Evolutionary conservation across 2,888 invertebrate genomes (phyloP), one percentile per base, ranked within the genome.

Genomic region (Oxystoma pomonae): DNA sequence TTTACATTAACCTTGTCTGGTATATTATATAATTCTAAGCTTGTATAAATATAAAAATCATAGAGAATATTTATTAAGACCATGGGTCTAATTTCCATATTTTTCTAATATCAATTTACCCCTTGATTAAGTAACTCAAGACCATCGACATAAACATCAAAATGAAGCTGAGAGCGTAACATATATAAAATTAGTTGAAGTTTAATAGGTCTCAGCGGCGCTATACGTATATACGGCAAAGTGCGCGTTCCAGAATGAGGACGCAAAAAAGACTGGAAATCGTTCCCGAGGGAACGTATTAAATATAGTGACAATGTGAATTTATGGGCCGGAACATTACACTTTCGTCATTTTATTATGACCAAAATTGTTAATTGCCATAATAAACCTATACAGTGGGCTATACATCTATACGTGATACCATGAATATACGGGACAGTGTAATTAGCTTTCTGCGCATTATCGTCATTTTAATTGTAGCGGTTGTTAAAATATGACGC

Each of bases 131-230:
- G 35, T 35, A 35, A 35, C 12, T 7, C 35, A 12, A 35, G 35
- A 35, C 35, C 35, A 35, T 35, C 35, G 3, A 7, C 35, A 35
- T 35, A 35, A 35, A 12, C 35, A 7, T 35, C 35, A 35, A 35
- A 35, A 35, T 35, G 35, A 35, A 35, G 35, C 35, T 35, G 35
- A 35, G 35, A 35, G 35, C 35, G 35, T 35, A 35, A 7, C 35
- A 12, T 35, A 68, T 69, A 69, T 71, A 70, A 71, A 71, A 71
- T 72, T 72, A 72, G 72, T 68, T 70, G 65, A 70, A 71, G 70
- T 70, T 72, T 70, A 71, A 72, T 71, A 69, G 70, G 69, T 65
- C 70, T 65, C 72, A 16, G 55, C 59, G 65, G 72, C 16, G 53
- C 68, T 16, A 69, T 71, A 71, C 64, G 69, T 72, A 71, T n/a